Base-by-base conservation (phyloP, 1,140 invertebrate genomes). In the Dermatophagoides farinae region DNA sequence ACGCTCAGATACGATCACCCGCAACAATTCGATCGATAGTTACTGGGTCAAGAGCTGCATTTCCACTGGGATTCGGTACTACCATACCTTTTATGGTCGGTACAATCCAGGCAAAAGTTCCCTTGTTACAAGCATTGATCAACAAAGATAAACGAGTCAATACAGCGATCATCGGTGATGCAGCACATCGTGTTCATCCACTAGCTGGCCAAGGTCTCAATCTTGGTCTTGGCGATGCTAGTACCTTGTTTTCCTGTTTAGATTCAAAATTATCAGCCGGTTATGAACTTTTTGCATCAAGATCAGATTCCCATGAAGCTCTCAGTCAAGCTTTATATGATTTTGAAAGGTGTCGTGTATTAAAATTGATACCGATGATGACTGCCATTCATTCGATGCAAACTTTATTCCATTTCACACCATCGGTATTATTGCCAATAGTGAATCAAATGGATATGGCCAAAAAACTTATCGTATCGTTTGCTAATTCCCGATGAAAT, bases 121-220 rank as follows among this genome's bases (percentile, higher is more conserved):
- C 23, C 5, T 41, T 14, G 14, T 38, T n/a, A 16, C 14, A 44
- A 23, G 25, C 41, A 38, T 39, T 37, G 2, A 37, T 16, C 25
- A 57, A n/a, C 20, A 41, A 22, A 37, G 37, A 22, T 6, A 40
- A 68, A 51, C 18, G 16, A 50, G 61, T 75, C 14, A 62, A 60
- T 11, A 49, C 59, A 25, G 62, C 54, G 18, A 18, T 65, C 18
- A 60, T 22, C 50, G 62, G 64, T 39, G 95, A 99, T 78, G 88
- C 93, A 40, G 92, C 92, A 10, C 95, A 98, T 73, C 78, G 88
- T 69, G 78, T 98, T 41, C 93, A 98, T 76, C 95, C 95, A 0
- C 70, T 97, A 53, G 95, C 93, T 49, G 95, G 95, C 0, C 91
- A 96, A 73, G 93, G 93, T 12, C 88, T 97, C 0, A 98, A 98